Evolutionary conservation across 53 echinoderm and acorn worm species (phyloP).

Genomic region (Arbacia lixula): DNA sequence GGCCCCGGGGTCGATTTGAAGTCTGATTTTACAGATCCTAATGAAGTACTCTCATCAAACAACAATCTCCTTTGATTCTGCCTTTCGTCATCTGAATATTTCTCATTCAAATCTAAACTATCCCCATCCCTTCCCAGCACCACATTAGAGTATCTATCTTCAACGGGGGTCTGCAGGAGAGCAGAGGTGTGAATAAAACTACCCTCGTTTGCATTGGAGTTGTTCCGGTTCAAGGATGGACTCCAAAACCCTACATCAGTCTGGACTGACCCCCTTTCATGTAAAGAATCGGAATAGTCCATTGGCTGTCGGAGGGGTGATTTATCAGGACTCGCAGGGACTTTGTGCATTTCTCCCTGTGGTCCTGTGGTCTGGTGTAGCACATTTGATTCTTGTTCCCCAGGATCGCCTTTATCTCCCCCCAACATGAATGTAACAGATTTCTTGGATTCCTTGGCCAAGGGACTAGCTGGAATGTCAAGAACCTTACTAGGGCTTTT

Average conservation of each 20-base stretch:
- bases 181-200: slow-evolving; percentile 25
- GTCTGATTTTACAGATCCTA: no score
- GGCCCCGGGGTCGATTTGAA: no score
- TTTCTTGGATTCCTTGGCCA: slow-evolving; percentile 49
- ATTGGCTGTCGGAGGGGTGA: background rate
- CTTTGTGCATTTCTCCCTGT: no score
- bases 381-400: background rate
- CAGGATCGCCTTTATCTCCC: background rate
- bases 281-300: no score
- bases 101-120: no score
- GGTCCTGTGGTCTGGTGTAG: no score
- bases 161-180: slow-evolving; percentile 1
- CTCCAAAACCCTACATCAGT: slow-evolving; percentile 3
- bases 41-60: no score
- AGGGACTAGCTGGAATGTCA: slow-evolving; percentile 5
- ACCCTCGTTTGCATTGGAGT: slow-evolving; percentile 38
- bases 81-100: no score
- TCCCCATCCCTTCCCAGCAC: slow-evolving; percentile 11
- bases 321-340: background rate
- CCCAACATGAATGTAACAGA: slow-evolving; percentile 47
- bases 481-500: slow-evolving; percentile 1
- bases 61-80: no score
- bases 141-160: slow-evolving; percentile 28
- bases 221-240: slow-evolving; percentile 16
- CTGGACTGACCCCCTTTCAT: background rate